Evolutionary conservation across 2,888 invertebrate species (phyloP).

Genomic region (Athripsodes cinereus): DNA sequence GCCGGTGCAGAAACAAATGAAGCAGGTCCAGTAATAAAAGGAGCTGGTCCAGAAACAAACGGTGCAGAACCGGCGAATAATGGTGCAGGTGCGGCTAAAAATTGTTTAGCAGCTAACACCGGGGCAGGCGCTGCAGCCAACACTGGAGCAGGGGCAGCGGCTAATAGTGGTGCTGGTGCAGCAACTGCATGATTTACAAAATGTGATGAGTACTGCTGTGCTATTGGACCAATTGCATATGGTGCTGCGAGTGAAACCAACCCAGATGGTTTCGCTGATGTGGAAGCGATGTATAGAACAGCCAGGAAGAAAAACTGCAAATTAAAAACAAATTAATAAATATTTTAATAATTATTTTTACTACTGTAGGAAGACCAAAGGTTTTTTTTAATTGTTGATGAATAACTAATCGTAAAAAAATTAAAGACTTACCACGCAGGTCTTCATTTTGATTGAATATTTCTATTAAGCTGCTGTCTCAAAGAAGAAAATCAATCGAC

Average conservation of each 20-base stretch:
- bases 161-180: conserved; percentile 50
- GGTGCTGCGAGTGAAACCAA: conserved; percentile 11
- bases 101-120: conserved; percentile 31
- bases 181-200: conserved; percentile 70
- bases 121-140: conserved; percentile 60
- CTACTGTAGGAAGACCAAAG: too few relatives aligned
- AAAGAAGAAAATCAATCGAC: conserved; percentile 7
- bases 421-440: conserved; percentile 2
- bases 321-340: neutral
- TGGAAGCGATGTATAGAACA: conserved; percentile 1
- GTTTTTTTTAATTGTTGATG: too few relatives aligned
- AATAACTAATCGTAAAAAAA: too few relatives aligned
- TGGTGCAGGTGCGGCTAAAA: conserved; percentile 11
- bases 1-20: conserved; percentile 12
- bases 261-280: conserved; percentile 9
- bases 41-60: conserved; percentile 14
- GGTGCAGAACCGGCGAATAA: conserved; percentile 13
- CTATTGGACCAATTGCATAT: conserved; percentile 54
- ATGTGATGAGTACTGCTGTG: conserved; percentile 71
- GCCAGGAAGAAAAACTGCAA: conserved; percentile 10
- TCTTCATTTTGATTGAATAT: conserved; percentile 1
- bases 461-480: conserved; percentile 9
- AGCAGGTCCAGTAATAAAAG: conserved; percentile 13
- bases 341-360: too few relatives aligned
- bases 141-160: conserved; percentile 31